A percentile compares a stretch with the other conserved stretches of the same genome.
These are phyloP conservation scores for Anguilla pacifica DNA, from an alignment of 2,797 vertebrate species.

Conservation along the genomic window DNA sequence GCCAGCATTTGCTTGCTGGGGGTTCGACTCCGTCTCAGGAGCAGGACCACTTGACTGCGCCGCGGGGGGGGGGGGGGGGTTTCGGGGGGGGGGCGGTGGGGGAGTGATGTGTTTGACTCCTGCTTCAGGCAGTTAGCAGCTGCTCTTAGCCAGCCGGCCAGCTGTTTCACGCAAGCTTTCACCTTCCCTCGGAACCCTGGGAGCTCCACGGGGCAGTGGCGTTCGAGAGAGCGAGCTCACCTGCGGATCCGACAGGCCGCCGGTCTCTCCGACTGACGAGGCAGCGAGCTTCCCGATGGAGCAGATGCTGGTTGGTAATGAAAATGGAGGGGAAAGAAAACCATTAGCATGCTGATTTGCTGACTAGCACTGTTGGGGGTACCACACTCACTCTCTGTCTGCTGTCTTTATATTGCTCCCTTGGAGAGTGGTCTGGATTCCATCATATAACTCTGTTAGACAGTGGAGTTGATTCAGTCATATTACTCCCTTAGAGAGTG, in stretches of 20 bases:
- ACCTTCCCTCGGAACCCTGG: constrained; percentile 35
- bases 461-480: no score
- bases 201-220: not conserved
- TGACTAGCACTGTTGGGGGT: not conserved
- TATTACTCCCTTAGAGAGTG: no score
- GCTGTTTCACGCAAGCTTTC: constrained; percentile 41
- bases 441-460: no score
- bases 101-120: constrained; percentile 45
- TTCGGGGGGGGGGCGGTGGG: not conserved
- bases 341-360: not conserved
- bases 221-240: not conserved
- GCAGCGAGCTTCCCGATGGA: not conserved
- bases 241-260: not conserved
- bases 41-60: constrained; percentile 48
- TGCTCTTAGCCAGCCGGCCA: constrained; percentile 43
- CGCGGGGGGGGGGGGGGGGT: constrained; percentile 36
- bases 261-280: not conserved
- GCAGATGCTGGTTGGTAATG: constrained; percentile 52
- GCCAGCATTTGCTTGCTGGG: constrained; percentile 65
- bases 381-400: not conserved
- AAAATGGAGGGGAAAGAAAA: constrained; percentile 27
- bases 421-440: no score
- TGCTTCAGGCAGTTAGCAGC: constrained; percentile 56
- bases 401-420: not conserved
- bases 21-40: constrained; percentile 49